Percentiles rank a stretch among this genome's conserved stretches.
These are phyloP conservation scores for Moxostoma hubbsi DNA, from an alignment of 2,797 vertebrate genomes.

Conservation along the genomic window DNA sequence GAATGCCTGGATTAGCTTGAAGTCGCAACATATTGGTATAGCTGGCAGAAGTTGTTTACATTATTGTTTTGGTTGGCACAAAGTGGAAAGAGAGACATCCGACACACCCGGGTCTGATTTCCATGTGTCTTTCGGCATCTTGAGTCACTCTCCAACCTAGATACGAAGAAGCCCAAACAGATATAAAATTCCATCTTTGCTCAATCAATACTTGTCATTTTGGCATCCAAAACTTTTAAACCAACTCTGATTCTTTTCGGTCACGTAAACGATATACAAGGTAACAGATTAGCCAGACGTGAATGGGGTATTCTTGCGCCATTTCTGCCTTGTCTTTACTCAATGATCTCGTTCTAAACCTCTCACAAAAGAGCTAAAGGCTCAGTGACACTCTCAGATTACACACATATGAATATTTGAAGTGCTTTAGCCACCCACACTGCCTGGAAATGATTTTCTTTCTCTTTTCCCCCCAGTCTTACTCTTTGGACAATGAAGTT, in stretches of 20 bases:
- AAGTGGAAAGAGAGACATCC: slow-evolving; percentile 12
- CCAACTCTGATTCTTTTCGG: slow-evolving; percentile 5
- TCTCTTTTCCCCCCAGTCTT: slow-evolving; percentile 18
- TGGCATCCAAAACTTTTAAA: slow-evolving; percentile 15
- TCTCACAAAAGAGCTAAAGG: slow-evolving; percentile 46
- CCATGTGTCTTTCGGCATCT: slow-evolving; percentile 19
- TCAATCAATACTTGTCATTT: slow-evolving; percentile 45
- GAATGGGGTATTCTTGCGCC: slow-evolving; percentile 19
- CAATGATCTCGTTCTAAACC: slow-evolving; percentile 41
- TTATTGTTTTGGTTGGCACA: slow-evolving; percentile 23
- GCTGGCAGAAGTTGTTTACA: slow-evolving; percentile 16
- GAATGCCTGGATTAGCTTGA: no score
- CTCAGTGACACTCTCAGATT: slow-evolving; percentile 45
- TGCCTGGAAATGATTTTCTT: slow-evolving; percentile 33
- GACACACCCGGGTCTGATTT: slow-evolving; percentile 35
- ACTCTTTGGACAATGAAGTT: slow-evolving; percentile 33
- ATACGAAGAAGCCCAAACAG: slow-evolving; percentile 38
- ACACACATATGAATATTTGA: slow-evolving; percentile 45
- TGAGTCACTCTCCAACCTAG: slow-evolving; percentile 1
- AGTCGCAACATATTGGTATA: no score
- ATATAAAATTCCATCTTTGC: slow-evolving; percentile 22
- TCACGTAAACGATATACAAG: slow-evolving; percentile 13
- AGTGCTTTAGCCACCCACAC: slow-evolving; percentile 43
- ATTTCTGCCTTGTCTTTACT: slow-evolving; percentile 33
- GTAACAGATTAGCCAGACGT: not conserved